Base-by-base conservation (phyloP, 2,113 vertebrate genomes). In the Gambusia holbrooki region DNA sequence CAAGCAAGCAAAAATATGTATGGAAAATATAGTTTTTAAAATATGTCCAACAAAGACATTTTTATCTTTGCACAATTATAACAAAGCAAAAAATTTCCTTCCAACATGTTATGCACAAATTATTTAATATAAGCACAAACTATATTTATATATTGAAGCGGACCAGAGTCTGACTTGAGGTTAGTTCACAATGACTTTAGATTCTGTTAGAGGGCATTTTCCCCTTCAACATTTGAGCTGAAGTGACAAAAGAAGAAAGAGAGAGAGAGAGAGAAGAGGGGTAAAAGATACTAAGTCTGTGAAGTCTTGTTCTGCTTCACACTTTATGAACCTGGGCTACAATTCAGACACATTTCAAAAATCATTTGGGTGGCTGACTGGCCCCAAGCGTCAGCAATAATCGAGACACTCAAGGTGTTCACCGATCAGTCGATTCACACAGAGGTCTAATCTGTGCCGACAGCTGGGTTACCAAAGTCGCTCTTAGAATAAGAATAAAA, bases 401-500 rank as follows among this genome's bases (percentile, higher is more conserved):
- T 71, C 51, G 4, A 1, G 64, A 80, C 33, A 35, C 61, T 82
- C 42, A 29, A 66, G 61, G 60, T 76, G 35, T 76, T 78, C 71
- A 15, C n/a, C 42, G 29, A 35, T 65, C 48, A 54, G n/a, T 63
- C 40, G 33, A 22, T 67, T 79, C 40, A 77, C 67, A 45, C 73
- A 60, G 8, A 14, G 32, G 73, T 35, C 70, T 75, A 74, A 82
- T 84, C 84, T 69, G 33, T 15, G 42, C 58, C 4, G 30, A 83
- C 72, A 79, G 79, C 45, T 51, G 77, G 80, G 72, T 75, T 73
- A 42, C 74, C 61, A 51, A 63, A 76, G 74, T 42, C 67, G 4
- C 76, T 68, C 68, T 79, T 64, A 5, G 61, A 83, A 76, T 67
- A 75, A 79, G 71, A 73, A 77, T 76, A 78, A 72, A 58, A 85